A percentile compares a stretch with the other conserved stretches of the same genome.
phyloP scores from a whole-genome alignment of 2,888 invertebrate genomes.

The Drosophila rubida region DNA sequence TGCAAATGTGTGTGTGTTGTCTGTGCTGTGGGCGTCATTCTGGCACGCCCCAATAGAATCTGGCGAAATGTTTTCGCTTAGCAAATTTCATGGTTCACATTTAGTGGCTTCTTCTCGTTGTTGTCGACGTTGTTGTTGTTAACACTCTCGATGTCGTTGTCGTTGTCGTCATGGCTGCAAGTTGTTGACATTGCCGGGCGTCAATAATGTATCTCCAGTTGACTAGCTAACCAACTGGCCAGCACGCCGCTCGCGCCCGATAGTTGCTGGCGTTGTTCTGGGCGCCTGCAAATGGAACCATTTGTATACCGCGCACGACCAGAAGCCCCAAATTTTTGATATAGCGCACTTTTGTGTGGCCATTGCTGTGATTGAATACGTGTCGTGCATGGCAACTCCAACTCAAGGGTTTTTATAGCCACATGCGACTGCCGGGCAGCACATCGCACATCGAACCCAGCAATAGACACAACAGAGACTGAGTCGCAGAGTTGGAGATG shows the following conservation, averaged over 20 bases:
- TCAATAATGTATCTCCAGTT: slow-evolving; percentile 70
- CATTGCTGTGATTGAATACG: slow-evolving; percentile 80
- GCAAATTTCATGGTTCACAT: slow-evolving; percentile 73
- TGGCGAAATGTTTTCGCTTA: slow-evolving; percentile 73
- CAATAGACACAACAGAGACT: no score
- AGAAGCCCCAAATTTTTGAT: slow-evolving; percentile 68
- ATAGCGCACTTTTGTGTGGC: slow-evolving; percentile 80
- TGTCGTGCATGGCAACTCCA: slow-evolving; percentile 56
- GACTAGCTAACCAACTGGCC: slow-evolving; percentile 61
- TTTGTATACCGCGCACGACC: slow-evolving; percentile 74
- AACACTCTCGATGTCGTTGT: slow-evolving; percentile 33
- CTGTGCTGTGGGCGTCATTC: slow-evolving; percentile 52
- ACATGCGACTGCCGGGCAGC: slow-evolving; percentile 5
- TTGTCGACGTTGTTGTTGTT: slow-evolving; percentile 41
- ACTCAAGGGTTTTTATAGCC: slow-evolving; percentile 73
- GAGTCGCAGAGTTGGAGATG: not conserved
- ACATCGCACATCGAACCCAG: slow-evolving; percentile 3
- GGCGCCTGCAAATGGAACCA: slow-evolving; percentile 53
- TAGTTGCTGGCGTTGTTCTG: no score
- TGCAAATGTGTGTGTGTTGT: slow-evolving; percentile 31
- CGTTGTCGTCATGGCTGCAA: slow-evolving; percentile 76
- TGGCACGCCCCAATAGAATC: slow-evolving; percentile 62
- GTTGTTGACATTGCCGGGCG: slow-evolving; percentile 81
- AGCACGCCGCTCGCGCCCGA: slow-evolving; percentile 25
- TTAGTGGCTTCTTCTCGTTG: slow-evolving; percentile 35